Percentiles rank a stretch among this genome's conserved stretches.
Conservation (phyloP, 2,113 vertebrate genomes). For the Conger conger region DNA sequence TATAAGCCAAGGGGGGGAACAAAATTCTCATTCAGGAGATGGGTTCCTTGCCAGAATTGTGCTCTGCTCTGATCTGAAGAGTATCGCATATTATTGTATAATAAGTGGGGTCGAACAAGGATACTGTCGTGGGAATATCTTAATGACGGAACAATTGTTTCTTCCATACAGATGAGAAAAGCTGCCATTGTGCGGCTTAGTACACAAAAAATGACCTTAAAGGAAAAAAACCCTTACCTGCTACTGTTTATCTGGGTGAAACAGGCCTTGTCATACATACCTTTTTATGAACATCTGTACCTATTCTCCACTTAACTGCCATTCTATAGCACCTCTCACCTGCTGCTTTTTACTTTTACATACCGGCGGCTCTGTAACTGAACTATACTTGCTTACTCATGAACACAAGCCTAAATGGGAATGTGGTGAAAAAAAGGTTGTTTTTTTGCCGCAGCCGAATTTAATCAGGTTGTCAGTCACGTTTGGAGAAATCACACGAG, state of each 20-base stretch:
- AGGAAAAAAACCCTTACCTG: too few species aligned
- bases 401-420: background rate
- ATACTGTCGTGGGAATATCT: background rate
- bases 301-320: too few species aligned
- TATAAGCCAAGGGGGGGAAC: background rate
- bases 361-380: too few species aligned
- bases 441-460: background rate
- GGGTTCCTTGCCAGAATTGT: background rate
- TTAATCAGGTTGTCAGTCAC: background rate
- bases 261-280: too few species aligned
- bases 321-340: too few species aligned
- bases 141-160: background rate
- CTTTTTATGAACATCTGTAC: too few species aligned
- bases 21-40: background rate
- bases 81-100: background rate
- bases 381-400: too few species aligned
- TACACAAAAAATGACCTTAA: too few species aligned
- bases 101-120: background rate
- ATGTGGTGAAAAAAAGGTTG: background rate
- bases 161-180: background rate
- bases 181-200: background rate
- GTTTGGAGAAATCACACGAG: background rate
- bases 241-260: too few species aligned
- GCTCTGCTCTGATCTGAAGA: background rate
- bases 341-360: too few species aligned